Conservation (phyloP, 2,797 vertebrate genomes). For the Lutjanus campechanus region DNA sequence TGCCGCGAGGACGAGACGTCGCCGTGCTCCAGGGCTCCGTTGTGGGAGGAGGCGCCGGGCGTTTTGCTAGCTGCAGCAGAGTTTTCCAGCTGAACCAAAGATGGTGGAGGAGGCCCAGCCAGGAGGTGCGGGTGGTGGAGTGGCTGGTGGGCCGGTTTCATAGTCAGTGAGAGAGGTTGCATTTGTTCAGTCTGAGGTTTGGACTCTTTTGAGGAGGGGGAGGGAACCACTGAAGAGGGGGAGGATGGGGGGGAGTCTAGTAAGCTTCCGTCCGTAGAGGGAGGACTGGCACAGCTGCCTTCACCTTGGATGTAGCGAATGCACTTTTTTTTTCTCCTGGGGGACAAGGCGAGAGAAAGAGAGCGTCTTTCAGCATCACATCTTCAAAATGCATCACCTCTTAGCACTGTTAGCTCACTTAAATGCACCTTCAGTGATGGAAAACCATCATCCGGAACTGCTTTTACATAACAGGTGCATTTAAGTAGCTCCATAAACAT, state of each 20-base stretch:
- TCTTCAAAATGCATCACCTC: slow-evolving; percentile 26
- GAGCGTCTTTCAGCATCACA: slow-evolving; percentile 57
- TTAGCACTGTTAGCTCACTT: slow-evolving; percentile 56
- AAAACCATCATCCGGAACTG: background rate
- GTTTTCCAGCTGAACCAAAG: slow-evolving; percentile 93
- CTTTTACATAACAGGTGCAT: slow-evolving; percentile 57
- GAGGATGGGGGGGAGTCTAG: slow-evolving; percentile 99
- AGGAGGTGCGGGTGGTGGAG: slow-evolving; percentile 91
- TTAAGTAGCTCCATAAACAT: slow-evolving; percentile 52
- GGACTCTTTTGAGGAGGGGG: slow-evolving; percentile 96
- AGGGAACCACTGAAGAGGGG: slow-evolving; percentile 95
- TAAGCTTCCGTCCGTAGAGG: slow-evolving; percentile 99
- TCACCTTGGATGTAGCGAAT: slow-evolving; percentile 99
- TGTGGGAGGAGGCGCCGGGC: slow-evolving; percentile 88
- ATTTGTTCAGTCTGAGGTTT: slow-evolving; percentile 99
- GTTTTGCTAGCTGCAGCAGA: slow-evolving; percentile 89
- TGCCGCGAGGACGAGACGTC: slow-evolving; percentile 89
- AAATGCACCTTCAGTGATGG: slow-evolving; percentile 65
- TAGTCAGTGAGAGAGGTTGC: slow-evolving; percentile 99
- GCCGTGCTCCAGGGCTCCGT: slow-evolving; percentile 93
- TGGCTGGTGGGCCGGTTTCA: slow-evolving; percentile 95
- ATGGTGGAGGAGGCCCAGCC: slow-evolving; percentile 88
- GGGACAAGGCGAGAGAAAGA: slow-evolving; percentile 72
- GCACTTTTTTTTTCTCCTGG: slow-evolving; percentile 99
- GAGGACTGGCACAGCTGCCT: slow-evolving; percentile 99